Percentiles rank a stretch among this genome's conserved stretches.
Evolutionary conservation across 2,797 vertebrate species (phyloP).

Genomic region (Balearica regulorum): DNA sequence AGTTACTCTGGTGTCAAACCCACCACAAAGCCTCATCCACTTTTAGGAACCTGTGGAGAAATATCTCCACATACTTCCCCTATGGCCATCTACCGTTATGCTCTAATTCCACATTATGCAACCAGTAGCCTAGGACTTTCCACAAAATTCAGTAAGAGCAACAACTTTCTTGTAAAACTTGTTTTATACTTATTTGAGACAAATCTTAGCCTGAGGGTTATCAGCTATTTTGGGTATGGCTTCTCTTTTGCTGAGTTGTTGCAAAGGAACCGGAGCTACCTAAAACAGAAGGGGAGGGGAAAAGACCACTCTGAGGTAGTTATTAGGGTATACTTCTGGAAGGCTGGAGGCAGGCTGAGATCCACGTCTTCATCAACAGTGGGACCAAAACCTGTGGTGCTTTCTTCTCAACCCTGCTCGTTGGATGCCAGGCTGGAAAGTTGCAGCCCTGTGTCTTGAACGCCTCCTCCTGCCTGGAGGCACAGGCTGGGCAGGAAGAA

Average conservation of each 20-base stretch:
- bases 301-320: background rate
- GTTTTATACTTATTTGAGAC: background rate
- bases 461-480: background rate
- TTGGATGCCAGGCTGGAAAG: background rate
- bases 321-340: background rate
- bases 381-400: background rate
- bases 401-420: background rate
- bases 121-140: background rate
- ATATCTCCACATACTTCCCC: background rate
- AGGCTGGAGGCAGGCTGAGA: background rate
- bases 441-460: background rate
- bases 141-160: background rate
- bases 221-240: background rate
- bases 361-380: background rate
- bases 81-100: background rate
- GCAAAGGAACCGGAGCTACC: background rate
- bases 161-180: background rate
- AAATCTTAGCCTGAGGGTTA: background rate
- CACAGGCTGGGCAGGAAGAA: background rate
- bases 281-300: background rate
- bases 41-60: background rate
- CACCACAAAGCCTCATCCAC: background rate
- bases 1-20: background rate
- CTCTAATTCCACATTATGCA: background rate
- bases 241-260: background rate